A percentile compares a stretch with the other conserved stretches of the same genome.
These are phyloP conservation scores for Tinea pellionella DNA, from an alignment of 2,888 invertebrate genomes.

Conservation along the genomic window DNA sequence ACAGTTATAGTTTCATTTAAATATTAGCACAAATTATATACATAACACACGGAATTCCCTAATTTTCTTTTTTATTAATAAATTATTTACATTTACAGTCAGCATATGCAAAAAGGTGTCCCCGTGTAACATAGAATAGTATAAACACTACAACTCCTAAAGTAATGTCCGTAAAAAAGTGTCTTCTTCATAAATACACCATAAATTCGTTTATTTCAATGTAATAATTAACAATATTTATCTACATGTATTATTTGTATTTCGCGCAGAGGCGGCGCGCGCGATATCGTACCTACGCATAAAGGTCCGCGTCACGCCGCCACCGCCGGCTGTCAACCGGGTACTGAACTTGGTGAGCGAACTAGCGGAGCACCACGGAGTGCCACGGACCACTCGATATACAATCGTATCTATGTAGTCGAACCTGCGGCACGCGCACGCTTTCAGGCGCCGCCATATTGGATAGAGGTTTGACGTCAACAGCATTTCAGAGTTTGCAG, in stretches of 20 bases:
- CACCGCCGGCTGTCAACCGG: constrained; percentile 66
- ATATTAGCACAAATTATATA: neutral
- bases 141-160: constrained; percentile 3
- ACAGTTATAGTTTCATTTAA: neutral
- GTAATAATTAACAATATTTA: neutral
- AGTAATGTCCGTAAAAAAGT: neutral
- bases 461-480: neutral
- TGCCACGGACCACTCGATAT: constrained; percentile 16
- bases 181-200: neutral
- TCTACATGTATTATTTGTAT: constrained; percentile 20
- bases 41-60: neutral
- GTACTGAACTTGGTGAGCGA: constrained; percentile 49
- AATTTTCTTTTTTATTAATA: neutral
- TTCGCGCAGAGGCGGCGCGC: constrained; percentile 64
- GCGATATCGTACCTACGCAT: constrained; percentile 24
- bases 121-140: neutral
- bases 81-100: neutral
- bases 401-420: neutral
- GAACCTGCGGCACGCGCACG: constrained; percentile 13
- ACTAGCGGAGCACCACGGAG: neutral
- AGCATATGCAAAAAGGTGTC: neutral
- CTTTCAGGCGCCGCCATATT: constrained; percentile 12
- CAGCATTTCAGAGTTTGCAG: neutral
- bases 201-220: neutral
- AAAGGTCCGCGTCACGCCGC: constrained; percentile 44